Conservation (phyloP, 2,888 invertebrate species). For the Steromphala cineraria region DNA sequence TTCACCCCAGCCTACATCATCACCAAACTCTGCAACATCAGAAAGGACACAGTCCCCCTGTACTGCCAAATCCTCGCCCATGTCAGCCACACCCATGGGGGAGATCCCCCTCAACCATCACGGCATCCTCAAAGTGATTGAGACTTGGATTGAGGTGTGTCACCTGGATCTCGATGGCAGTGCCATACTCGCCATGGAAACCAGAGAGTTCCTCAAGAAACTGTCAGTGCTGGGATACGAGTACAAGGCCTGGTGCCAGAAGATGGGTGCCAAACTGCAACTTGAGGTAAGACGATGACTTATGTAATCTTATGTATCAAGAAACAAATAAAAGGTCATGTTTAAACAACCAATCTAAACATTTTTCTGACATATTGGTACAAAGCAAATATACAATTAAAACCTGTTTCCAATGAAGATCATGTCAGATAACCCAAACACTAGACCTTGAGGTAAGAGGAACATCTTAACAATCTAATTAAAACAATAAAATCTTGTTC, state of each 20-base stretch:
- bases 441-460: too few species aligned
- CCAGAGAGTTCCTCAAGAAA: slow-evolving; percentile 78
- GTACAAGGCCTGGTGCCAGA: slow-evolving; percentile 77
- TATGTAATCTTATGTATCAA: too few species aligned
- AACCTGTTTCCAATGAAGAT: too few species aligned
- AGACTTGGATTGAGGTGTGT: slow-evolving; percentile 71
- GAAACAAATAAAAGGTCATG: too few species aligned
- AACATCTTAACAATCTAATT: too few species aligned
- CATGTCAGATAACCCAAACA: too few species aligned
- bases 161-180: slow-evolving; percentile 69
- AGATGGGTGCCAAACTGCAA: slow-evolving; percentile 64
- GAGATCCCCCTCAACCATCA: slow-evolving; percentile 70
- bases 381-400: too few species aligned
- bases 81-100: slow-evolving; percentile 48
- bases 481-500: too few species aligned
- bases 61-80: slow-evolving; percentile 35
- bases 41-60: slow-evolving; percentile 29
- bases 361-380: too few species aligned
- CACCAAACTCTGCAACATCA: slow-evolving; percentile 37
- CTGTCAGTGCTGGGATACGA: slow-evolving; percentile 78
- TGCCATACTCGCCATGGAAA: slow-evolving; percentile 76
- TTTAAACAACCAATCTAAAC: too few species aligned
- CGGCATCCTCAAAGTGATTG: slow-evolving; percentile 71
- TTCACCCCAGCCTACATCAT: slow-evolving; percentile 26
- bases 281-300: slow-evolving; percentile 65